Conservation (phyloP, 2,888 invertebrate species). For the Chymomyza procnemis region DNA sequence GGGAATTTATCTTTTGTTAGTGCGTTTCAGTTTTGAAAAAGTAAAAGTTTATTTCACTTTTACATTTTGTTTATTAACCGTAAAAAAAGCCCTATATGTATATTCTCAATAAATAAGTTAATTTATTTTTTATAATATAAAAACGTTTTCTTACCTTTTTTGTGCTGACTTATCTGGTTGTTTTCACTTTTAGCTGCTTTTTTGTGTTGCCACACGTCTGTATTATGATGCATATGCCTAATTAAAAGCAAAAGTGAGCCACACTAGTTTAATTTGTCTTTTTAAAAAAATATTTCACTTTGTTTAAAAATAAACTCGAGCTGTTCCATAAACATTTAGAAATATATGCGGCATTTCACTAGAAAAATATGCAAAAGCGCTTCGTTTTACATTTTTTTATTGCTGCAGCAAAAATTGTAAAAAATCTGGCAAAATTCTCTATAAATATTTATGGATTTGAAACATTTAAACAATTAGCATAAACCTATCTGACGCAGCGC, state of each 20-base stretch:
- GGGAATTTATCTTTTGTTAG: constrained; percentile 35
- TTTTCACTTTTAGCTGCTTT: background rate
- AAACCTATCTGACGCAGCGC: background rate
- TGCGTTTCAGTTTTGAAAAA: constrained; percentile 38
- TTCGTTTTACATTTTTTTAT: background rate
- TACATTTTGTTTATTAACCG: constrained; percentile 17
- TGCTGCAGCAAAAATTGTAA: background rate
- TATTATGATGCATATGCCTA: constrained; percentile 42
- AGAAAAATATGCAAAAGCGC: background rate
- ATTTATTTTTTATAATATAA: background rate
- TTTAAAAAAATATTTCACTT: constrained; percentile 11
- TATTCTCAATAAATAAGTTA: constrained; percentile 39
- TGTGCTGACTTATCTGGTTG: background rate
- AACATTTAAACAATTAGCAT: background rate
- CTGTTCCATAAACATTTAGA: constrained; percentile 11
- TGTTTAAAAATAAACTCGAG: no score
- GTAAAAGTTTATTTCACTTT: constrained; percentile 70
- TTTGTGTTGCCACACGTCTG: constrained; percentile 39
- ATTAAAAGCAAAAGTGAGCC: constrained; percentile 20
- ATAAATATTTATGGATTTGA: background rate
- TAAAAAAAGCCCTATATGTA: constrained; percentile 20
- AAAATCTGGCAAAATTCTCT: background rate
- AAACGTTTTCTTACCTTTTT: background rate
- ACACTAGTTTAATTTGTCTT: background rate
- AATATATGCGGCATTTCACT: background rate